Conservation (phyloP, 2,797 vertebrate species). For the Amblyraja radiata region DNA sequence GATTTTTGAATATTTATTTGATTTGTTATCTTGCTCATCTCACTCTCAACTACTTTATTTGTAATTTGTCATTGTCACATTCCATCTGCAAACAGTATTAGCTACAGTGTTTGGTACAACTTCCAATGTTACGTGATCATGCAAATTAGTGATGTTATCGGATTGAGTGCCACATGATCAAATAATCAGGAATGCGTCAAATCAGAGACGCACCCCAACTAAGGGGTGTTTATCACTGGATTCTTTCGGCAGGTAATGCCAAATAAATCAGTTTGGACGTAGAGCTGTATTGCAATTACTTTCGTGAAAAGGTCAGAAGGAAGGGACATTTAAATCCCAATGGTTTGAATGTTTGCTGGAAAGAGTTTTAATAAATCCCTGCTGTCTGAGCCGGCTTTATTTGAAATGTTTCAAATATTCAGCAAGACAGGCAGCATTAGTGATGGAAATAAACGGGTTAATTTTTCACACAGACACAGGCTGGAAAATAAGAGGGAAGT, state of each 20-base stretch:
- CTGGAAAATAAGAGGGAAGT: not conserved
- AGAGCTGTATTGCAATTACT: not conserved
- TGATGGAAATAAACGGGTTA: not conserved
- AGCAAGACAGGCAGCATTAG: not conserved
- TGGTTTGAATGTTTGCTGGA: not conserved
- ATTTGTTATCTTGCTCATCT: no score
- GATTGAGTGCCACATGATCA: not conserved
- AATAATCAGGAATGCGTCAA: not conserved
- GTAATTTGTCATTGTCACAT: no score
- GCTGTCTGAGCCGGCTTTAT: not conserved
- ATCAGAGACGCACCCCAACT: not conserved
- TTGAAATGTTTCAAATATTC: not conserved
- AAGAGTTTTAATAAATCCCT: not conserved
- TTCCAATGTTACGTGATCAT: not conserved
- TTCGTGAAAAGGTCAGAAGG: not conserved
- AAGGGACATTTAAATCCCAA: not conserved
- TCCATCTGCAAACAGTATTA: no score
- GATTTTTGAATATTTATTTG: no score
- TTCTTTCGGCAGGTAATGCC: not conserved
- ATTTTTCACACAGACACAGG: not conserved
- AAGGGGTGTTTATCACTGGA: not conserved
- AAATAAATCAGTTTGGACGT: not conserved
- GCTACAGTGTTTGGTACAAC: not conserved
- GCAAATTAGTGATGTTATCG: no score
- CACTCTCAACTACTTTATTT: no score